Evolutionary conservation across 2,113 vertebrate species (phyloP).

Genomic region (Campylomormyrus tamandua): DNA sequence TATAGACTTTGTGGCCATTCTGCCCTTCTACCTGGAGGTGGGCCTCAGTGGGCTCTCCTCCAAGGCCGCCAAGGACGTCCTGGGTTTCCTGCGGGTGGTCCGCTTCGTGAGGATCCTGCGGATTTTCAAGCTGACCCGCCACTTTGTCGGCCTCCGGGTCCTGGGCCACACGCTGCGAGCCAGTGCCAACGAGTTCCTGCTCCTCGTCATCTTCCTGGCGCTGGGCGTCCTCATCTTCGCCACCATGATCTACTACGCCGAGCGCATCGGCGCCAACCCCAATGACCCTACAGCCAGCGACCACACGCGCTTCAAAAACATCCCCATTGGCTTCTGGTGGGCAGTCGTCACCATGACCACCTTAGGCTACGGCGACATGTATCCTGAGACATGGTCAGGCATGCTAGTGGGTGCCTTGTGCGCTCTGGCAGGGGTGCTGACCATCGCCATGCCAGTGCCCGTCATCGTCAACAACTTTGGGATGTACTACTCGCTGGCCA

Average conservation of each 20-base stretch:
- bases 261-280: constrained; percentile 84
- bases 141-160: constrained; percentile 91
- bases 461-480: constrained; percentile 99
- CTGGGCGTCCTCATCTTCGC: constrained; percentile 95
- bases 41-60: constrained; percentile 91
- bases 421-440: constrained; percentile 85
- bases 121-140: constrained; percentile 96
- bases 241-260: constrained; percentile 98
- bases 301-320: constrained; percentile 96
- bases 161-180: constrained; percentile 91
- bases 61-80: constrained; percentile 92
- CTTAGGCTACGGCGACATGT: constrained; percentile 95
- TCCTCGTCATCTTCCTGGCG: constrained; percentile 95
- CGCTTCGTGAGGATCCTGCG: constrained; percentile 93
- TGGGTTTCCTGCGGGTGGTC: constrained; percentile 96
- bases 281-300: constrained; percentile 82
- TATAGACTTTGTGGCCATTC: constrained; percentile 95
- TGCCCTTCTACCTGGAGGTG: constrained; percentile 95
- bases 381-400: constrained; percentile 93
- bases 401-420: constrained; percentile 94
- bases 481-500: constrained; percentile 98
- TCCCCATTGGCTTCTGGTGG: constrained; percentile 99
- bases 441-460: constrained; percentile 97
- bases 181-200: constrained; percentile 92
- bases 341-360: constrained; percentile 98